Evolutionary conservation across 2,888 invertebrate species (phyloP).

Genomic region (Drosophila mercatorum): DNA sequence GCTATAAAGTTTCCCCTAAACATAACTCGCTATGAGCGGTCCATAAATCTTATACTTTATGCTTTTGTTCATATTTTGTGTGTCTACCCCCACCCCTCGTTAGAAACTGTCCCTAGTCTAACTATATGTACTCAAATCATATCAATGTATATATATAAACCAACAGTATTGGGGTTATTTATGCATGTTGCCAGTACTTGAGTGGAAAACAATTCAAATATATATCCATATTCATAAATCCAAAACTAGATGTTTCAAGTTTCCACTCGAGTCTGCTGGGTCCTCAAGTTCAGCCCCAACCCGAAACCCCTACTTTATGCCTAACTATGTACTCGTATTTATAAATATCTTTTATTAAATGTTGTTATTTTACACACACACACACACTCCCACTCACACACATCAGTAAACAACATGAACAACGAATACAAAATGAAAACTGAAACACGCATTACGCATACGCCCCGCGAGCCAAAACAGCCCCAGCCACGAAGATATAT

Average conservation of each 20-base stretch:
- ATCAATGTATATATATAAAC: slow-evolving; percentile 13
- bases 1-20: slow-evolving; percentile 1
- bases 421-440: slow-evolving; percentile 29
- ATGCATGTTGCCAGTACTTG: slow-evolving; percentile 38
- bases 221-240: not conserved
- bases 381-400: slow-evolving; percentile 20
- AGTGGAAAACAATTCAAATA: slow-evolving; percentile 14
- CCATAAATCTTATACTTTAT: slow-evolving; percentile 7
- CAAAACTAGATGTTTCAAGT: not conserved
- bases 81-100: slow-evolving; percentile 1
- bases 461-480: slow-evolving; percentile 23
- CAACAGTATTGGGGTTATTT: slow-evolving; percentile 34
- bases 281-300: slow-evolving; percentile 16
- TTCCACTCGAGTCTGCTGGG: slow-evolving; percentile 30
- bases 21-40: slow-evolving; percentile 21
- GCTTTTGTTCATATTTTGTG: slow-evolving; percentile 7
- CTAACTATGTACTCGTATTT: slow-evolving; percentile 25
- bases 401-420: slow-evolving; percentile 47
- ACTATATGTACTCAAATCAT: not conserved
- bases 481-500: not conserved
- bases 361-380: slow-evolving; percentile 47
- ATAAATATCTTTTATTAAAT: slow-evolving; percentile 40
- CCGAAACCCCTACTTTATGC: slow-evolving; percentile 6
- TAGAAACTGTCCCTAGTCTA: slow-evolving; percentile 29
- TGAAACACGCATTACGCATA: slow-evolving; percentile 40